phyloP scores from a whole-genome alignment of 2,888 invertebrate genomes.

The Melanostoma mellinum region DNA sequence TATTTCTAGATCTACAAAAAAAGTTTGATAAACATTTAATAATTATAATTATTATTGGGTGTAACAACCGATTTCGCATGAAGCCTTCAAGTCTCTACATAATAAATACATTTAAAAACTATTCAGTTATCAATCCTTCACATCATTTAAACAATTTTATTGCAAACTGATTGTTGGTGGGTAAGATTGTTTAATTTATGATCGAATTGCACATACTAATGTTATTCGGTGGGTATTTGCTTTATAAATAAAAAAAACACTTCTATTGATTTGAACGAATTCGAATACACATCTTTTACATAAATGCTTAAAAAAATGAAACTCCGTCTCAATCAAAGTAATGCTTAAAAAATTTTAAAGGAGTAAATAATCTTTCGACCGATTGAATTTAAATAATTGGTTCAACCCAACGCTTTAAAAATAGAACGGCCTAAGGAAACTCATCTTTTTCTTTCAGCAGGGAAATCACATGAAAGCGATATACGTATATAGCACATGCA shows the following conservation, averaged over 20 bases:
- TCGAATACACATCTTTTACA: not conserved
- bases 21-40: slow-evolving; percentile 3
- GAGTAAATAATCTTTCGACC: too few species aligned
- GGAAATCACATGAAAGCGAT: too few species aligned
- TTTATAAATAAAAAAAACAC: slow-evolving; percentile 14
- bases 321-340: not conserved
- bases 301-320: not conserved
- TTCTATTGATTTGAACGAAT: not conserved
- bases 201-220: slow-evolving; percentile 27
- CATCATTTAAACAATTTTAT: slow-evolving; percentile 2
- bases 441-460: too few species aligned
- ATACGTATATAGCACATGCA: too few species aligned
- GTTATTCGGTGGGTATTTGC: slow-evolving; percentile 48
- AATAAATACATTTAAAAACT: not conserved
- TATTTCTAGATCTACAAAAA: slow-evolving; percentile 25
- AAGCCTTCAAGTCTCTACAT: slow-evolving; percentile 31
- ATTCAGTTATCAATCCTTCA: slow-evolving; percentile 3
- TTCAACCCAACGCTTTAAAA: too few species aligned
- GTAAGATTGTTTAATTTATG: slow-evolving; percentile 41
- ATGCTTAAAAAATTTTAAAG: too few species aligned
- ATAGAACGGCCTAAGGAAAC: too few species aligned
- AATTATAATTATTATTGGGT: slow-evolving; percentile 7
- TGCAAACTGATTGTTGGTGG: slow-evolving; percentile 51
- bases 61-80: slow-evolving; percentile 42
- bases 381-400: too few species aligned